Evolutionary conservation across 1,140 invertebrate genomes (phyloP), one percentile per base, ranked within the genome.

Genomic region (Bombus pascuorum): DNA sequence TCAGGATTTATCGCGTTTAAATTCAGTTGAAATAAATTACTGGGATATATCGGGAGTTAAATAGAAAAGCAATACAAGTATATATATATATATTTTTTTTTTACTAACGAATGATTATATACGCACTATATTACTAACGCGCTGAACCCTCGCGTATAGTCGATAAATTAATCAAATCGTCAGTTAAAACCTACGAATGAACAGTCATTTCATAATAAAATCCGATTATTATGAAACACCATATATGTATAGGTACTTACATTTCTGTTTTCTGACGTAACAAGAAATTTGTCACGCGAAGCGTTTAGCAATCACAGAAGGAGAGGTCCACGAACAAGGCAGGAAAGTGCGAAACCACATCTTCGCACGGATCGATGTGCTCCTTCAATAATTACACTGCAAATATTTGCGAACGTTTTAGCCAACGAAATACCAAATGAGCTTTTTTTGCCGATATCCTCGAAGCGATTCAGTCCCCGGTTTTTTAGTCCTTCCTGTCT

Each of bases 381-480:
- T 34, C 22, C 32, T 53, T 32, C 66, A 47, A 65, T 57, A 32
- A 73, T 87, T 34, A 86, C 84, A 65, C 59, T 15, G 70, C 57
- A 80, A 78, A 85, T 44, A 74, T 18, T 22, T 57, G 42, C 39
- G n/a, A 32, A 62, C 47, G 76, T 79, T 86, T 65, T 44, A 62
- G 28, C 66, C 18, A 37, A 62, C 59, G 34, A 78, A 68, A 59
- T 32, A n/a, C n/a, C 18, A 28, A 59, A 62, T 34, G n/a, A 6
- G 44, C n/a, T 37, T 59, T 82, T 73, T 87, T 13, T 47, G 28
- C n/a, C 66, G 57, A 83, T 34, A 72, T 37, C 39, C 75, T 89
- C 76, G 59, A 18, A 34, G 34, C 70, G 25, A 72, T 57, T 57
- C 57, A 82, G 8, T 39, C 34, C 8, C 39, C 32, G 4, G 18